These are phyloP conservation scores for Cybosia mesomella DNA, from an alignment of 2,888 invertebrate species.

Conservation along the genomic window DNA sequence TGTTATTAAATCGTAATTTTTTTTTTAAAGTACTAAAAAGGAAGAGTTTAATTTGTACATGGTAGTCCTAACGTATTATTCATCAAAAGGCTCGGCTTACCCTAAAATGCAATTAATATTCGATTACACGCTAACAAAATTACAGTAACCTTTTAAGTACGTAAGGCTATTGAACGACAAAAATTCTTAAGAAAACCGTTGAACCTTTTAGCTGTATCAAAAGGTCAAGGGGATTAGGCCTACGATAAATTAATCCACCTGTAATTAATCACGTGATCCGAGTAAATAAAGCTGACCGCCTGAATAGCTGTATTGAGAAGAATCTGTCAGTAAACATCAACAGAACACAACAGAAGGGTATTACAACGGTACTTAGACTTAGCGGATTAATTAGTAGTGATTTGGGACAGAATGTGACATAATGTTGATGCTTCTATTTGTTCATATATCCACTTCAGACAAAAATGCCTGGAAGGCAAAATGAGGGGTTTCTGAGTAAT, in stretches of 20 bases:
- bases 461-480: not conserved
- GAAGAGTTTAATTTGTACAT: no score
- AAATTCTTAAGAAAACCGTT: conserved; percentile 1
- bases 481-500: not conserved
- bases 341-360: conserved; percentile 39
- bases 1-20: not conserved
- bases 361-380: conserved; percentile 40
- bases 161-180: not conserved
- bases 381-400: conserved; percentile 19
- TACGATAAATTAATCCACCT: conserved; percentile 43
- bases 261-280: conserved; percentile 49
- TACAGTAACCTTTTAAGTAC: not conserved
- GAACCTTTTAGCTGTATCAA: conserved; percentile 20
- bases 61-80: not conserved
- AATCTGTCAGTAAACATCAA: conserved; percentile 30
- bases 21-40: not conserved
- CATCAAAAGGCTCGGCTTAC: not conserved
- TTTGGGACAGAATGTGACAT: conserved; percentile 12
- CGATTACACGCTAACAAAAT: conserved; percentile 3
- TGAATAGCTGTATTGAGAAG: conserved; percentile 52
- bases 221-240: conserved; percentile 32
- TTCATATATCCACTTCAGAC: no score
- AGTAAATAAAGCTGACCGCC: conserved; percentile 46
- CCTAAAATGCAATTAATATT: not conserved
- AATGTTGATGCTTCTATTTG: conserved; percentile 2